These are phyloP conservation scores for Ceratina japonica DNA, from an alignment of 1,140 invertebrate species.

Conservation along the genomic window DNA sequence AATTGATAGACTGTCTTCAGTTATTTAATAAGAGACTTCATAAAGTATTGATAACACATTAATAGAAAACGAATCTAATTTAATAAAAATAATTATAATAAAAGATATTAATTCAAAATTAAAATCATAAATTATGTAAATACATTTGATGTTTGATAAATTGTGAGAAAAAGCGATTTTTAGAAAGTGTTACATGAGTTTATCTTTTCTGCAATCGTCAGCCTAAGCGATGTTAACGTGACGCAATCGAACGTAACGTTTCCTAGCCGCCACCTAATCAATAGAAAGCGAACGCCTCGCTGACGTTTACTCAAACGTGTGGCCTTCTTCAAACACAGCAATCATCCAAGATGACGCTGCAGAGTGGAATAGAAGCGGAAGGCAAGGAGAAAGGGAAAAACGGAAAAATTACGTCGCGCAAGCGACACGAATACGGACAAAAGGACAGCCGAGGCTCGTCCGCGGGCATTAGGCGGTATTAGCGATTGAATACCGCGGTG, in stretches of 20 bases:
- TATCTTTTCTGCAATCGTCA: too few relatives aligned
- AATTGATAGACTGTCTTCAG: not conserved
- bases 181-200: too few relatives aligned
- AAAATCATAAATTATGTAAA: too few relatives aligned
- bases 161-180: too few relatives aligned
- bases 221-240: not conserved
- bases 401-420: not conserved
- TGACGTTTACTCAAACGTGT: not conserved
- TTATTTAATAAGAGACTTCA: not conserved
- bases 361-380: not conserved
- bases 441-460: constrained; percentile 24
- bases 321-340: not conserved
- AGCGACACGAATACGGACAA: constrained; percentile 19
- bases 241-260: not conserved
- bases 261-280: not conserved
- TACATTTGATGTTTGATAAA: too few relatives aligned
- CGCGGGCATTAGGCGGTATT: constrained; percentile 52
- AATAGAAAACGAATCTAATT: too few relatives aligned
- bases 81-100: too few relatives aligned
- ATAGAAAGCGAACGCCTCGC: not conserved
- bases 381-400: too few relatives aligned
- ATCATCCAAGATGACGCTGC: not conserved
- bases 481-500: constrained; percentile 16
- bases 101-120: too few relatives aligned
- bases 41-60: too few relatives aligned